Conservation (phyloP, 2,113 vertebrate species). For the Aegotheles bennettii region DNA sequence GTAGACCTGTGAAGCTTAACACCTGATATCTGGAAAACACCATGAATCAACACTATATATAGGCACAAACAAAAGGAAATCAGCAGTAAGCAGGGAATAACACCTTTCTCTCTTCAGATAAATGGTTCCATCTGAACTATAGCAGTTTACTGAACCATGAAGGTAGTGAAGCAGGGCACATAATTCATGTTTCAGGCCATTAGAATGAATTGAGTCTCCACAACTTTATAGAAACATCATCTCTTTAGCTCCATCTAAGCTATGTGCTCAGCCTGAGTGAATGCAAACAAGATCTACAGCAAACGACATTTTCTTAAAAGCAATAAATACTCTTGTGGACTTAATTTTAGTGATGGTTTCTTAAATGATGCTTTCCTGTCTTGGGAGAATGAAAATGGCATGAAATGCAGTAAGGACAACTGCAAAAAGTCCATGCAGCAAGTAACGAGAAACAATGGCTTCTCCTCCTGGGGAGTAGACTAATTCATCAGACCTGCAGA, state of each 20-base stretch:
- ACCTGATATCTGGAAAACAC: not conserved
- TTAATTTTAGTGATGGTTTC: constrained; percentile 37
- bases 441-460: not conserved
- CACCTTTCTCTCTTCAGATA: constrained; percentile 1
- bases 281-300: not conserved
- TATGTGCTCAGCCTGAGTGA: constrained; percentile 8
- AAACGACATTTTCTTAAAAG: constrained; percentile 22
- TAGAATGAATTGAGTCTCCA: constrained; percentile 39
- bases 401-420: not conserved
- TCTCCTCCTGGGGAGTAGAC: not conserved
- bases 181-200: constrained; percentile 35
- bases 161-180: constrained; percentile 34
- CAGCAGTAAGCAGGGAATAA: not conserved
- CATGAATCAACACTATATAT: not conserved
- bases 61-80: not conserved
- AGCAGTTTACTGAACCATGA: constrained; percentile 27
- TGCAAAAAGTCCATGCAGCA: not conserved
- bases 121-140: not conserved
- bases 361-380: constrained; percentile 13
- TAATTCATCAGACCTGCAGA: not conserved
- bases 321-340: not conserved
- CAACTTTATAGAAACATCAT: constrained; percentile 50
- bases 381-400: not conserved
- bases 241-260: constrained; percentile 44
- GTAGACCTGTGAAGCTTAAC: not conserved